Percentiles rank a stretch among this genome's conserved stretches.
Evolutionary conservation across 2,797 vertebrate genomes (phyloP).

Genomic region (Onychomys leucogaster): DNA sequence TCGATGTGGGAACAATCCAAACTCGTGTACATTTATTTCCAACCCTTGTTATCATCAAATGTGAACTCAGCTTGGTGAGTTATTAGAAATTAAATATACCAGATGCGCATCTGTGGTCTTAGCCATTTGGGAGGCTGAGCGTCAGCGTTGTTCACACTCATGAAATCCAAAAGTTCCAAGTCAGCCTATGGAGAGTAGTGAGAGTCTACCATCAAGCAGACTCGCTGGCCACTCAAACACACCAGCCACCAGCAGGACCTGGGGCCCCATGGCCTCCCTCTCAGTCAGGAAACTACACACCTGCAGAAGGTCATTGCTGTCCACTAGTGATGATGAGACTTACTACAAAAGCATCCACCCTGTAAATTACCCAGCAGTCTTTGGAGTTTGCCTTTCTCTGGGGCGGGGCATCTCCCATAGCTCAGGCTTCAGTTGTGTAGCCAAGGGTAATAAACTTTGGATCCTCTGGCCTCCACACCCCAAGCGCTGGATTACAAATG

Average conservation of each 20-base stretch:
- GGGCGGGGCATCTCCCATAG: neutral
- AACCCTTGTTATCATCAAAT: neutral
- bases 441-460: neutral
- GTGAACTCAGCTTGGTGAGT: neutral
- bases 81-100: neutral
- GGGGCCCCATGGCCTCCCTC: neutral
- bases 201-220: neutral
- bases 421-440: neutral
- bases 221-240: neutral
- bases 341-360: neutral
- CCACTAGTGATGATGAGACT: neutral
- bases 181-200: neutral
- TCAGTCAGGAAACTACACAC: neutral
- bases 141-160: neutral
- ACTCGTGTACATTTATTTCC: neutral
- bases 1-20: neutral
- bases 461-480: neutral
- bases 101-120: neutral
- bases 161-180: neutral
- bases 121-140: neutral
- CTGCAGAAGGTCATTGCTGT: neutral
- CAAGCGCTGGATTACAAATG: neutral
- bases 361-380: neutral
- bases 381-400: neutral
- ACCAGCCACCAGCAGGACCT: neutral